Conservation (phyloP, 2,113 vertebrate genomes). For the Hemicordylus capensis region DNA sequence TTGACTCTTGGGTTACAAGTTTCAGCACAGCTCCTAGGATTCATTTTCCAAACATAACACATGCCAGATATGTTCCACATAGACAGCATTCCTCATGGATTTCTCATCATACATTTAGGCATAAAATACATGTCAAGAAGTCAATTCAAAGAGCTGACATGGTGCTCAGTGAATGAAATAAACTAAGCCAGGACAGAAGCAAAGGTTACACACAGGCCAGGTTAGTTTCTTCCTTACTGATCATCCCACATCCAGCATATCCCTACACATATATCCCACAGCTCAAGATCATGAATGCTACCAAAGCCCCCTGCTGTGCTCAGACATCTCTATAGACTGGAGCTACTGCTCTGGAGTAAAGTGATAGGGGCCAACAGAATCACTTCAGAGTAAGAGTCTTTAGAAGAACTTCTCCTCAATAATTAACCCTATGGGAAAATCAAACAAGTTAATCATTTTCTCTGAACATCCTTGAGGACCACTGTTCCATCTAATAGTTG, state of each 20-base stretch:
- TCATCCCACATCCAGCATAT: background rate
- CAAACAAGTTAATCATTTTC: background rate
- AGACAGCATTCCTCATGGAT: background rate
- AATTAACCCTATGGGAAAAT: background rate
- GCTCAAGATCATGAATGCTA: background rate
- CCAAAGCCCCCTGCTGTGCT: background rate
- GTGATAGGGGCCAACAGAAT: too few species aligned
- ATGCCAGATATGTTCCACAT: conserved; percentile 21
- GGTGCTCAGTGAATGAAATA: conserved; percentile 24
- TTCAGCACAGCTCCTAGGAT: conserved; percentile 21
- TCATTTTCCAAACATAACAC: conserved; percentile 11
- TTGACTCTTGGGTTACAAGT: conserved; percentile 27
- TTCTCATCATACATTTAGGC: conserved; percentile 34
- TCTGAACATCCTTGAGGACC: conserved; percentile 13
- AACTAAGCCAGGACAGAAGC: conserved; percentile 13
- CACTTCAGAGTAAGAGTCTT: too few species aligned
- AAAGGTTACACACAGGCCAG: background rate
- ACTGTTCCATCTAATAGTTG: too few species aligned
- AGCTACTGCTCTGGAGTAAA: too few species aligned
- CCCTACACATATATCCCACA: background rate
- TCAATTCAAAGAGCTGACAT: conserved; percentile 31
- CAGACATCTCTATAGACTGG: too few species aligned
- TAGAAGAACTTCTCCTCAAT: background rate
- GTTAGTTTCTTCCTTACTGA: background rate
- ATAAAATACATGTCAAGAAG: conserved; percentile 54